Conservation (phyloP, 2,113 vertebrate species). For the Paraplagusia blochii region DNA sequence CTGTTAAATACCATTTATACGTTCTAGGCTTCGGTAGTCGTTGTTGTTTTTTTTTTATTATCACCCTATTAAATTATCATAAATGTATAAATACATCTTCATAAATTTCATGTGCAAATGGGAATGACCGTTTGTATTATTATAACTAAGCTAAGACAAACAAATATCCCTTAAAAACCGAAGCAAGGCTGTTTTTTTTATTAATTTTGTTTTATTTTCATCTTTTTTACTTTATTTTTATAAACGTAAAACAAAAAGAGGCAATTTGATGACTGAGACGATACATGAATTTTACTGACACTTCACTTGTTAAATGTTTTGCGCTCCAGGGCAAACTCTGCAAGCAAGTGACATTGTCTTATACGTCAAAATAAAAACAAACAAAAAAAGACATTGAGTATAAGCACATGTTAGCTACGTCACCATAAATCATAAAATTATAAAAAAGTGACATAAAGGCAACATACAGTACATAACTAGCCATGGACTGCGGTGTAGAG, state of each 20-base stretch:
- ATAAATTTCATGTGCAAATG: slow-evolving; percentile 80
- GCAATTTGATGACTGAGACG: slow-evolving; percentile 38
- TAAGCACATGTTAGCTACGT: slow-evolving; percentile 53
- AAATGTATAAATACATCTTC: slow-evolving; percentile 79
- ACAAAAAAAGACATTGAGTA: slow-evolving; percentile 50
- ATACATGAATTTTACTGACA: slow-evolving; percentile 63
- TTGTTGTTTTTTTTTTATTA: slow-evolving; percentile 73
- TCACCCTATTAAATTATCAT: slow-evolving; percentile 74
- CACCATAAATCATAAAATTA: slow-evolving; percentile 44
- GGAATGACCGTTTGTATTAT: slow-evolving; percentile 71
- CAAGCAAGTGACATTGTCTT: slow-evolving; percentile 69
- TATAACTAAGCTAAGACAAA: slow-evolving; percentile 59
- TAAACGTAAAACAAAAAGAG: slow-evolving; percentile 48
- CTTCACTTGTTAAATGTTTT: slow-evolving; percentile 65
- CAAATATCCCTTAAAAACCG: slow-evolving; percentile 75
- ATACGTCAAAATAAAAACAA: not conserved
- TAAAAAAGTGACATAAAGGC: slow-evolving; percentile 39
- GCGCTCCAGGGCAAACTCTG: slow-evolving; percentile 51
- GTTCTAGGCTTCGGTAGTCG: slow-evolving; percentile 69
- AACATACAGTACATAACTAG: slow-evolving; percentile 67
- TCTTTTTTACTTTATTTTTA: slow-evolving; percentile 17
- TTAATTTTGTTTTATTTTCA: slow-evolving; percentile 1
- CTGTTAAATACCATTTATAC: slow-evolving; percentile 72
- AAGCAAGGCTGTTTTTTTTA: slow-evolving; percentile 57
- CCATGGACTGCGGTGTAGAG: slow-evolving; percentile 50